Base-by-base conservation (phyloP, 2,888 invertebrate genomes). In the Hypselothyrea guttata region DNA sequence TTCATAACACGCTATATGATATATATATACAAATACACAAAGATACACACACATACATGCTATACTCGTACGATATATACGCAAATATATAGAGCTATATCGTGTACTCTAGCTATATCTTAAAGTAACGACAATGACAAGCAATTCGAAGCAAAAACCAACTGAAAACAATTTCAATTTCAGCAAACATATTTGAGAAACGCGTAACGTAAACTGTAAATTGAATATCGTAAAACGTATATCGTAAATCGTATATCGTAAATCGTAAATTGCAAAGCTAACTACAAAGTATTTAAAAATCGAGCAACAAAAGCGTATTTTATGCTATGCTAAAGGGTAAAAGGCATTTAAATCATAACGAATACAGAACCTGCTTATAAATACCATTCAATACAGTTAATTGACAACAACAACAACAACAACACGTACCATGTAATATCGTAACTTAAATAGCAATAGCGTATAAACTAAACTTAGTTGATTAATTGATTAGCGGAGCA, bases 321-420 rank as follows among this genome's bases (percentile, higher is more conserved):
- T 56, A 72, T 63, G 74, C 82, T 84, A 86, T 76, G 86, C 84
- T 84, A 76, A 86, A 86, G 87, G 88, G 87, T 87, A 86, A 87
- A 86, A 71, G 82, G 86, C 84, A 83, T 86, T 86, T 86, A 85
- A 62, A 75, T 76, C 79, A 65, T 68, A 61, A 53, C 8, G 33
- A 51, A 60, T 16, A n/a, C 9, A 34, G 73, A 74, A 48, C 30
- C 52, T 67, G 81, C 86, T 83, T 86, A 83, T 83, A 86, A 82
- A 86, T 87, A 84, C 70, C 74, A 71, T 75, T 37, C 60, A 41
- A 41, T 11, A 41, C 27, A 11, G 22, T 22, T 22, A 22, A 22
- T 22, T 22, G 5, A 22, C 22, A 5, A 5, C 22, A 22, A 22
- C 22, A 22, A 5, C 22, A 22, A 22, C 22, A 22, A n/a, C 18